Conservation (phyloP, 2,113 vertebrate genomes). For the Trochalopteron elliotii region DNA sequence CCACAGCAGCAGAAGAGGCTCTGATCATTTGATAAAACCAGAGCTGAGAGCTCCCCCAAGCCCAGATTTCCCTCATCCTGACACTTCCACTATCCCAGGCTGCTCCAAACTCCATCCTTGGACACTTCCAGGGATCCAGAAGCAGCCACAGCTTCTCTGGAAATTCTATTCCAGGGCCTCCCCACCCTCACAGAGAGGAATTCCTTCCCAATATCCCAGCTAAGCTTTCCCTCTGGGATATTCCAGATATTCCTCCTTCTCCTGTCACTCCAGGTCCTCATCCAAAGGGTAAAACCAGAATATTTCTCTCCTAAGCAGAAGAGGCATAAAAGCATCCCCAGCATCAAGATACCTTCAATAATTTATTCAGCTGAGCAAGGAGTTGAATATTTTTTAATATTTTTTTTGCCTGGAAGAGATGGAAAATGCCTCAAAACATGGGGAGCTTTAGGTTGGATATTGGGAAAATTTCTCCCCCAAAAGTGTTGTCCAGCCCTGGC, state of each 20-base stretch:
- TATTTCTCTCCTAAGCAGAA: neutral
- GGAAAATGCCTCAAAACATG: neutral
- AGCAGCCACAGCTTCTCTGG: neutral
- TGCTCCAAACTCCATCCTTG: neutral
- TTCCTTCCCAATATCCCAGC: neutral
- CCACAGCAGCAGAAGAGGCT: neutral
- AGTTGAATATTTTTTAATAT: neutral
- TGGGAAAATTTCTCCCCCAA: neutral
- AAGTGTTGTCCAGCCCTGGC: neutral
- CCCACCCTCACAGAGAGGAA: neutral
- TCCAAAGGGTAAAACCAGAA: neutral
- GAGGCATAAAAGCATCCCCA: neutral
- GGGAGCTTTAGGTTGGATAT: neutral
- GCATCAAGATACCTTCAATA: neutral
- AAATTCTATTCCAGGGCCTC: accelerated
- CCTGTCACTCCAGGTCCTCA: neutral
- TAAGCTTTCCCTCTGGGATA: neutral
- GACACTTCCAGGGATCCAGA: neutral
- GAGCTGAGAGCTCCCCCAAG: accelerated
- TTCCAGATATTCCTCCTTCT: neutral
- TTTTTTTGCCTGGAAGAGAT: neutral
- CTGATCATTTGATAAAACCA: neutral
- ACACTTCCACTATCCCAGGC: neutral
- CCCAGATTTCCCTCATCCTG: neutral
- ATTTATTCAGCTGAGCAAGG: neutral